These are phyloP conservation scores for Perithous albicinctus DNA, from an alignment of 2,888 invertebrate species.

Conservation along the genomic window DNA sequence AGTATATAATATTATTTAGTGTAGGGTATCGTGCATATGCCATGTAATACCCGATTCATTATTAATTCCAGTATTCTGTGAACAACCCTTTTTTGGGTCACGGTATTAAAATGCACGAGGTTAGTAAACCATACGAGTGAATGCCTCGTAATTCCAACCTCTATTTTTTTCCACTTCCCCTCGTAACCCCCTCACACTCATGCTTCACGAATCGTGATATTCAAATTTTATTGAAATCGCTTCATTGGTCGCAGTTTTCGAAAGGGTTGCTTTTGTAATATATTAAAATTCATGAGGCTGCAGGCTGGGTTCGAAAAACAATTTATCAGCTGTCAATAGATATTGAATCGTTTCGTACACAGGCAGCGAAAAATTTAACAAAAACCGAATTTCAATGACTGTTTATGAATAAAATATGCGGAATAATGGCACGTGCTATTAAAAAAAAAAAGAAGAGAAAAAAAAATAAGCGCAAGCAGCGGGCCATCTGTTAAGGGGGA, in stretches of 20 bases:
- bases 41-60: slow-evolving; percentile 72
- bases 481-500: slow-evolving; percentile 10
- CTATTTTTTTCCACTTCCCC: slow-evolving; percentile 29
- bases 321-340: slow-evolving; percentile 58
- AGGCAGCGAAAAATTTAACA: slow-evolving; percentile 25
- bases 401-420: slow-evolving; percentile 46
- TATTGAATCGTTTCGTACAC: slow-evolving; percentile 18
- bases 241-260: slow-evolving; percentile 56
- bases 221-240: slow-evolving; percentile 74
- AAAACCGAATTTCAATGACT: slow-evolving; percentile 4
- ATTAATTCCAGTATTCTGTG: slow-evolving; percentile 65
- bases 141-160: slow-evolving; percentile 18
- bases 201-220: slow-evolving; percentile 73
- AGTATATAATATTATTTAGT: slow-evolving; percentile 32
- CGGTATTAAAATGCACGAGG: slow-evolving; percentile 76
- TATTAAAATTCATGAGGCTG: slow-evolving; percentile 80
- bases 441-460: background rate
- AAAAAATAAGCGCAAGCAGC: background rate
- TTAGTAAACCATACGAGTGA: slow-evolving; percentile 45
- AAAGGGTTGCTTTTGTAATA: slow-evolving; percentile 73
- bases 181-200: slow-evolving; percentile 25
- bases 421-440: slow-evolving; percentile 39
- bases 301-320: slow-evolving; percentile 42
- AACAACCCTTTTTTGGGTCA: slow-evolving; percentile 49
- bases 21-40: slow-evolving; percentile 53